phyloP scores from a whole-genome alignment of 2,113 vertebrate genomes.

The Cairina moschata region DNA sequence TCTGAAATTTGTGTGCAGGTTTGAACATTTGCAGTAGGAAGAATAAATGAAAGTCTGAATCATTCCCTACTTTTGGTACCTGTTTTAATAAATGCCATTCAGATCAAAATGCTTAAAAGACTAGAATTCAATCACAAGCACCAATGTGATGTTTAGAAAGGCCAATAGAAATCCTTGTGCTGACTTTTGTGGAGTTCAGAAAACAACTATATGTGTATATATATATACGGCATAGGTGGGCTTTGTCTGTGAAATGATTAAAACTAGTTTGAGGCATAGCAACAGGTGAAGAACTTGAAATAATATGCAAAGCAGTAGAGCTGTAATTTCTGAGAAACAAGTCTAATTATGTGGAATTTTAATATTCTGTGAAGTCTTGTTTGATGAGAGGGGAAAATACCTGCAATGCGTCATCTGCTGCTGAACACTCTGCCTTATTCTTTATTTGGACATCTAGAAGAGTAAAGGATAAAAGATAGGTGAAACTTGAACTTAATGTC shows the following conservation, averaged over 20 bases:
- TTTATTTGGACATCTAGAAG: background rate
- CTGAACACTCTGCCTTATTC: background rate
- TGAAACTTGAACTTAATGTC: background rate
- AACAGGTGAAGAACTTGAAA: background rate
- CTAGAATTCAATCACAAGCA: background rate
- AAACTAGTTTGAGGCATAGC: background rate
- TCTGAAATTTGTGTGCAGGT: background rate
- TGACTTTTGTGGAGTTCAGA: background rate
- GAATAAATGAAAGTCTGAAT: background rate
- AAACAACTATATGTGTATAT: accelerated
- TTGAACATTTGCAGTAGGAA: background rate
- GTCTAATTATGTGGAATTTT: background rate
- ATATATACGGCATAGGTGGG: accelerated
- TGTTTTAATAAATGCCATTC: background rate
- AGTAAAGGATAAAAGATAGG: background rate
- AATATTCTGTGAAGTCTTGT: background rate
- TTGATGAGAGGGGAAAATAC: background rate
- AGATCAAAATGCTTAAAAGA: background rate
- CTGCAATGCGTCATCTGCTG: background rate
- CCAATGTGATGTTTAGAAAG: background rate
- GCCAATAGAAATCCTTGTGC: background rate
- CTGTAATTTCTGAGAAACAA: background rate
- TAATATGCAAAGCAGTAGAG: background rate
- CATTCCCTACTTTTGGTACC: background rate
- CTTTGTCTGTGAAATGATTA: background rate